These are phyloP conservation scores for Monomorium pharaonis DNA, from an alignment of 1,140 invertebrate species.

Conservation along the genomic window DNA sequence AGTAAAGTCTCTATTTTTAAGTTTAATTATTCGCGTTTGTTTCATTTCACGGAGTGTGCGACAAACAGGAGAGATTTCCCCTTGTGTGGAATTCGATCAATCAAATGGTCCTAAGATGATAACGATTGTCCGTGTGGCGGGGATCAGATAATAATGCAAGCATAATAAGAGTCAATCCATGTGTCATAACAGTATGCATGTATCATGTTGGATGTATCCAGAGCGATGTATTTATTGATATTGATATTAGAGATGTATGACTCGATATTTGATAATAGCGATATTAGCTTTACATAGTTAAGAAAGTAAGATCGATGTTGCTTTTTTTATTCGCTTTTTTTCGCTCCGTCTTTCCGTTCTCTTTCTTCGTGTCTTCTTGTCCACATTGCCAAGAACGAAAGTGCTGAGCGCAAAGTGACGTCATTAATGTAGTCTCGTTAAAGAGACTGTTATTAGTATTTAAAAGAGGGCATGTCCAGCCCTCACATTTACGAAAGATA, in stretches of 20 bases:
- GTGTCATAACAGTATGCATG: slow-evolving; percentile 78
- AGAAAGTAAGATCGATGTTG: slow-evolving; percentile 70
- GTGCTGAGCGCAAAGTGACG: slow-evolving; percentile 6
- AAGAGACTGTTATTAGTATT: slow-evolving; percentile 62
- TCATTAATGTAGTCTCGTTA: slow-evolving; percentile 35
- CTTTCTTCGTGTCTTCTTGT: slow-evolving; percentile 20
- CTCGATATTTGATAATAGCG: slow-evolving; percentile 72
- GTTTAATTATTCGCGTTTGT: slow-evolving; percentile 49
- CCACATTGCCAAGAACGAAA: slow-evolving; percentile 16
- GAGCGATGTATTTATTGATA: slow-evolving; percentile 77
- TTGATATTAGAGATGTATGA: slow-evolving; percentile 69
- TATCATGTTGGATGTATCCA: slow-evolving; percentile 75
- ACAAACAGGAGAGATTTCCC: slow-evolving; percentile 21
- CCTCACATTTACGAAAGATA: slow-evolving; percentile 28
- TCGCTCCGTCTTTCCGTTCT: slow-evolving; percentile 29
- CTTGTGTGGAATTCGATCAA: slow-evolving; percentile 46
- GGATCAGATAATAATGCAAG: slow-evolving; percentile 69
- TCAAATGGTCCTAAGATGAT: slow-evolving; percentile 66
- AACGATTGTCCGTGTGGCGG: slow-evolving; percentile 43
- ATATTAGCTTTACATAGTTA: slow-evolving; percentile 65
- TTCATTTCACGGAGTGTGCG: slow-evolving; percentile 58
- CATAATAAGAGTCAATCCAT: slow-evolving; percentile 74
- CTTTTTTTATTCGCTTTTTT: slow-evolving; percentile 60
- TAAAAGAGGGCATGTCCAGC: slow-evolving; percentile 47
- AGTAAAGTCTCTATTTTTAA: slow-evolving; percentile 64